Conservation (phyloP, 2,797 vertebrate genomes). For the Cryptoblepharus egeriae region DNA sequence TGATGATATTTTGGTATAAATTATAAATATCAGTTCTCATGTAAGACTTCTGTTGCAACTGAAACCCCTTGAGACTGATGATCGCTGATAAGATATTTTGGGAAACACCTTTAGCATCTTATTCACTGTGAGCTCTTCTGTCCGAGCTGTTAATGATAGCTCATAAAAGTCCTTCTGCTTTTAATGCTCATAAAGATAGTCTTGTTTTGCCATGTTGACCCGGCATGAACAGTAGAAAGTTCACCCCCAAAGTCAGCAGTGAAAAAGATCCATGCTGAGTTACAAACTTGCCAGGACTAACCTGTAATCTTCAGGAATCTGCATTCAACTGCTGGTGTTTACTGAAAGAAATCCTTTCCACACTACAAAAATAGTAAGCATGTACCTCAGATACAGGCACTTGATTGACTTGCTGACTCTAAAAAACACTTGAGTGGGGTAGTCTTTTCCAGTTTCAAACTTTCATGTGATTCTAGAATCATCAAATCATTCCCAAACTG, state of each 20-base stretch:
- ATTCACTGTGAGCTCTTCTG: neutral
- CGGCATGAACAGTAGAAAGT: too few species aligned
- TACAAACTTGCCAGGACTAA: too few species aligned
- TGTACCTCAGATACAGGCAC: too few species aligned
- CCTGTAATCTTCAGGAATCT: too few species aligned
- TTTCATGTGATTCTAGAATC: too few species aligned
- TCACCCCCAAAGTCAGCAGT: neutral
- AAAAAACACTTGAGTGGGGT: too few species aligned
- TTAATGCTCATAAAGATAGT: neutral
- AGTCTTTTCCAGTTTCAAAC: too few species aligned
- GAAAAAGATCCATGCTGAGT: neutral
- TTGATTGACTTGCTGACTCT: too few species aligned
- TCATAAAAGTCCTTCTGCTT: neutral
- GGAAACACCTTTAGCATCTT: neutral
- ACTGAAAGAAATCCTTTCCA: too few species aligned
- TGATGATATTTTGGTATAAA: conserved; percentile 2
- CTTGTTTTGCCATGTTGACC: neutral
- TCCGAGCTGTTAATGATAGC: neutral
- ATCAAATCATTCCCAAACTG: too few species aligned
- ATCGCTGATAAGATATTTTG: neutral
- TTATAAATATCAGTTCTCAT: conserved; percentile 43
- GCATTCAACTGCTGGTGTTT: too few species aligned
- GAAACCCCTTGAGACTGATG: conserved; percentile 7
- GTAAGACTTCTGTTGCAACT: neutral
- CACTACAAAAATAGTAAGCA: too few species aligned